Evolutionary conservation across 2,888 invertebrate genomes (phyloP).

Genomic region (Hyppa rectilinea): DNA sequence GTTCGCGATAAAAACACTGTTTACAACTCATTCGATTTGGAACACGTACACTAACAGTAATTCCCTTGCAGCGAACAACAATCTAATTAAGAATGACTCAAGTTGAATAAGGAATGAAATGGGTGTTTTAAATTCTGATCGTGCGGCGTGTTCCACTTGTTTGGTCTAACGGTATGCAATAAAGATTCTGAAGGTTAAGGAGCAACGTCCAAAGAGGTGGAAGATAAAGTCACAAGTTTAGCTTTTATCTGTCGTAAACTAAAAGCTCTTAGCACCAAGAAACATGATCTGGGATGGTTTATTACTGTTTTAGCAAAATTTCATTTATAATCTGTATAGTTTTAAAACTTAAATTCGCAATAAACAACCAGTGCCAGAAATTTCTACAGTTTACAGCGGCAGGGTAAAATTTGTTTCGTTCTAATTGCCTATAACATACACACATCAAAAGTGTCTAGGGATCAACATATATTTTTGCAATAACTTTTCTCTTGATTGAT

Average conservation of each 20-base stretch:
- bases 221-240: conserved; percentile 40
- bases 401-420: conserved; percentile 17
- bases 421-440: no score
- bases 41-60: conserved; percentile 71
- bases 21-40: conserved; percentile 70
- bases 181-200: conserved; percentile 64
- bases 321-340: neutral
- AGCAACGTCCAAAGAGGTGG: conserved; percentile 46
- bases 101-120: conserved; percentile 75
- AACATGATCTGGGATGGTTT: conserved; percentile 20
- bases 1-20: conserved; percentile 70
- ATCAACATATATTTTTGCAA: no score
- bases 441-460: no score
- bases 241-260: conserved; percentile 28
- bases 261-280: conserved; percentile 14
- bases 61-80: conserved; percentile 67
- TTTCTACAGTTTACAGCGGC: conserved; percentile 16
- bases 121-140: conserved; percentile 76
- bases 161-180: conserved; percentile 73
- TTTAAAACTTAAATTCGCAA: neutral
- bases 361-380: conserved; percentile 14
- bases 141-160: conserved; percentile 68
- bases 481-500: no score
- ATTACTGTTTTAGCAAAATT: conserved; percentile 24
- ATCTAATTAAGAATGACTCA: conserved; percentile 75